Evolutionary conservation across 1,140 invertebrate species (phyloP), one percentile per base, ranked within the genome.

Genomic region (Heliconius eleuchia): DNA sequence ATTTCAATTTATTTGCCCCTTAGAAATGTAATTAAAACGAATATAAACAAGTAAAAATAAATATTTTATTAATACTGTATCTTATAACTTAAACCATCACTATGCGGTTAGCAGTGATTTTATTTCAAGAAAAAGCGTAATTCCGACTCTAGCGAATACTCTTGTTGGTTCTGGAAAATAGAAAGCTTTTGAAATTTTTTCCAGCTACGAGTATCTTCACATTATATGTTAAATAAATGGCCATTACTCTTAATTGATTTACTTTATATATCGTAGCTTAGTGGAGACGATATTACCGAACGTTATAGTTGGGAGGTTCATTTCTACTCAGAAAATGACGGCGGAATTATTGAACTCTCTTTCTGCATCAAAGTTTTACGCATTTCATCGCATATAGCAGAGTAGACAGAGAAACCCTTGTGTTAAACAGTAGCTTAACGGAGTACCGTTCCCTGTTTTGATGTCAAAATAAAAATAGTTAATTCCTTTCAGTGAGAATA

Each of bases 111-210:
- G 39, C 46, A 73, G 60, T 66, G 60, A 82, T 82, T 80, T 80
- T 82, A 77, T 80, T 82, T 71, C 37, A 27, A 79, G 73, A 82
- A 82, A 82, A 80, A 82, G 39, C 70, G 76, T 79, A 82, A 80
- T 74, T 23, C 57, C 70, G 73, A 50, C 72, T 52, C 70, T 34
- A 30, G 50, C 18, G 73, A 71, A 72, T 78, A 73, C 73, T 78
- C 76, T 75, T 81, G 80, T 81, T 81, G 76, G 74, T 81, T 81
- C 72, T 74, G 80, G 74, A 71, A 74, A 81, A 81, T 81, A 27
- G 76, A 77, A 71, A 66, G 60, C 60, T 66, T 66, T 66, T 66
- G 60, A 66, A 66, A 66, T 0, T 66, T 66, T 60, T 66, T 66
- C 60, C 23, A 66, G 60, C 27, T 30, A 1, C 60, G 23, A 66